A percentile compares a stretch with the other conserved stretches of the same genome.
These are phyloP conservation scores for Ahaetulla prasina DNA, from an alignment of 2,113 vertebrate species.

Conservation along the genomic window DNA sequence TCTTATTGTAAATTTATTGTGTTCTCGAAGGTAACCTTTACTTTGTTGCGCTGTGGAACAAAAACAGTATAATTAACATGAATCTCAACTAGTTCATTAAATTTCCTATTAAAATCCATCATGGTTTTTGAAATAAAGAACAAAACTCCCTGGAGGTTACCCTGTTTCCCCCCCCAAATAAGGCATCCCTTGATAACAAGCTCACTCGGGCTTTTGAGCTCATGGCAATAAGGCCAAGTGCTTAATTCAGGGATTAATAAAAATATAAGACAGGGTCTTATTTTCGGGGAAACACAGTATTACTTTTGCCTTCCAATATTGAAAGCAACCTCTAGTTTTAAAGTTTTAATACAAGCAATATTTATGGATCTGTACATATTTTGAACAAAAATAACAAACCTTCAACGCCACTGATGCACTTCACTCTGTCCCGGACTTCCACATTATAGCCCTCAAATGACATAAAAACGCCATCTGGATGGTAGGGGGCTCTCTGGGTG, in stretches of 20 bases:
- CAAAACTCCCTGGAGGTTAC: not conserved
- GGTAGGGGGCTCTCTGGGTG: constrained; percentile 87
- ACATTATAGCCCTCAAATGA: constrained; percentile 99
- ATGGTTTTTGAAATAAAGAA: not conserved
- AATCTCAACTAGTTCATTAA: not conserved
- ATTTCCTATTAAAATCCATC: not conserved
- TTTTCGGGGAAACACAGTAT: too few relatives aligned
- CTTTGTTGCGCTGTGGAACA: not conserved
- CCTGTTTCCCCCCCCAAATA: too few relatives aligned
- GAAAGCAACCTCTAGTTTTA: not conserved
- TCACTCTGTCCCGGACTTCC: constrained; percentile 93
- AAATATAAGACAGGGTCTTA: too few relatives aligned
- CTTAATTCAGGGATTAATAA: too few relatives aligned
- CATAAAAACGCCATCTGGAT: constrained; percentile 95
- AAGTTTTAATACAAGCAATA: not conserved
- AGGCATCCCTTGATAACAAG: too few relatives aligned
- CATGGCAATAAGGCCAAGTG: too few relatives aligned
- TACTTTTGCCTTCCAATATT: not conserved
- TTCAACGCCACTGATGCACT: constrained; percentile 97
- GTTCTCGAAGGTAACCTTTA: not conserved
- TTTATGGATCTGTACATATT: not conserved
- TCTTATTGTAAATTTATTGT: not conserved
- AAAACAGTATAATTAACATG: not conserved
- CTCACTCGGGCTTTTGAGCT: too few relatives aligned
- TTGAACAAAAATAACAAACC: constrained; percentile 65